Conservation (phyloP, 2,797 vertebrate genomes). For the Crocidura indochinensis region DNA sequence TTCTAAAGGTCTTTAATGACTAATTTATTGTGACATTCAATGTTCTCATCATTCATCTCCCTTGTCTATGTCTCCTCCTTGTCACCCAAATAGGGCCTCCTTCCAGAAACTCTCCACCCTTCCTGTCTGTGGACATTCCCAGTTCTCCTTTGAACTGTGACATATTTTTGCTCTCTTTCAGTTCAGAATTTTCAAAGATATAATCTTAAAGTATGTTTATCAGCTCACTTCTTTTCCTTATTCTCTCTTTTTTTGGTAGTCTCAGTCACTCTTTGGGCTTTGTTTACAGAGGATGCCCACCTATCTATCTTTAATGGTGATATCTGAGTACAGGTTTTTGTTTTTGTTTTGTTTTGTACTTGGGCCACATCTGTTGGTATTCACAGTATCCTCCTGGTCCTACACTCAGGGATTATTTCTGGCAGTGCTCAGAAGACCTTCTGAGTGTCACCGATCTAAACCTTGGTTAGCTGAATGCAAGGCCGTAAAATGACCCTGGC, state of each 20-base stretch:
- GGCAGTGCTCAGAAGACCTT: too few relatives aligned
- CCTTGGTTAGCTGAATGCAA: too few relatives aligned
- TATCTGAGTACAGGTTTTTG: not conserved
- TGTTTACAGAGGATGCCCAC: not conserved
- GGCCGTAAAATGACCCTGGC: too few relatives aligned
- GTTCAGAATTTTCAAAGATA: not conserved
- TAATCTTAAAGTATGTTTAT: not conserved
- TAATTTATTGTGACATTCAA: conserved; percentile 73
- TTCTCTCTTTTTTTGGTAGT: not conserved
- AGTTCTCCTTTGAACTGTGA: conserved; percentile 34
- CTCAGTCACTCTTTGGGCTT: not conserved
- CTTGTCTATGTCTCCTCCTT: conserved; percentile 55
- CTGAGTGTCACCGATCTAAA: too few relatives aligned
- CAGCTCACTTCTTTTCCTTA: not conserved
- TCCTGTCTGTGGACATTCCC: not conserved
- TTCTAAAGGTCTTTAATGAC: conserved; percentile 68
- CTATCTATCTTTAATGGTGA: not conserved
- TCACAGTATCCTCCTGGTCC: too few relatives aligned
- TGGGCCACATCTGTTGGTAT: too few relatives aligned
- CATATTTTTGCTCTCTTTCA: not conserved
- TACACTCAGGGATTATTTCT: too few relatives aligned
- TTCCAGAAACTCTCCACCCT: conserved; percentile 74
- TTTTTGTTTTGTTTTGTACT: too few relatives aligned
- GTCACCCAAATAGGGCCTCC: not conserved
- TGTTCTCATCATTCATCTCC: conserved; percentile 58